Evolutionary conservation across 2,113 vertebrate genomes (phyloP), one percentile per base, ranked within the genome.

Genomic region (Lynx canadensis): DNA sequence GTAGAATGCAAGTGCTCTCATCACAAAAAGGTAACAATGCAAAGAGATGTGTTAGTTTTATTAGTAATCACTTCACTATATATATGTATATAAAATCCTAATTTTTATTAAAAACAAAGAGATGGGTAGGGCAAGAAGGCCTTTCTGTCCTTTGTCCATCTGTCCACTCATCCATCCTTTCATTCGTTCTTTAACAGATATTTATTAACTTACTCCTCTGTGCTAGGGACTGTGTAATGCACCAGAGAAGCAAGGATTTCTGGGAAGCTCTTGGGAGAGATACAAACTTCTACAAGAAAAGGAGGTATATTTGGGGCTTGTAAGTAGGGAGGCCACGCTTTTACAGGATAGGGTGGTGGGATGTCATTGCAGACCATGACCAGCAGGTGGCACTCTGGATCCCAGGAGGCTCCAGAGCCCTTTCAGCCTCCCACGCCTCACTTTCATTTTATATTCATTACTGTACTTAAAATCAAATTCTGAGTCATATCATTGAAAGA

Each of bases 391-490:
- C 73, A 55, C 48, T 81, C 78, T 21, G 73, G 69, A 71, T 36
- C 91, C 55, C 96, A 95, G 16, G 50, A 90, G 73, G 21, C 11
- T 0, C 91, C 7, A 0, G 0, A 1, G 3, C 41, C 88, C 96
- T n/a, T 41, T 92, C 4, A 19, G 95, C 83, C 60, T 86, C 88
- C 21, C 3, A 13, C 5, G 33, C 60, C 55, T 8, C 83, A 65
- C 60, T 91, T 96, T 98, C 52, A 91, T 98, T 97, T 96, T 88
- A 80, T 97, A 98, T 98, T 98, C 98, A 98, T 98, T 97, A 98
- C 88, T 57, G 92, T 94, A 97, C 73, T 98, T 98, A 97, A 98
- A 98, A 99, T 99, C 97, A 97, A 98, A 99, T 98, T 98, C 82
- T 73, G 98, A 98, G 88, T 89, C 86, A 3, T 93, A 94, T 97